Evolutionary conservation across 2,888 invertebrate genomes (phyloP).

Genomic region (Anoplius nigerrimus): DNA sequence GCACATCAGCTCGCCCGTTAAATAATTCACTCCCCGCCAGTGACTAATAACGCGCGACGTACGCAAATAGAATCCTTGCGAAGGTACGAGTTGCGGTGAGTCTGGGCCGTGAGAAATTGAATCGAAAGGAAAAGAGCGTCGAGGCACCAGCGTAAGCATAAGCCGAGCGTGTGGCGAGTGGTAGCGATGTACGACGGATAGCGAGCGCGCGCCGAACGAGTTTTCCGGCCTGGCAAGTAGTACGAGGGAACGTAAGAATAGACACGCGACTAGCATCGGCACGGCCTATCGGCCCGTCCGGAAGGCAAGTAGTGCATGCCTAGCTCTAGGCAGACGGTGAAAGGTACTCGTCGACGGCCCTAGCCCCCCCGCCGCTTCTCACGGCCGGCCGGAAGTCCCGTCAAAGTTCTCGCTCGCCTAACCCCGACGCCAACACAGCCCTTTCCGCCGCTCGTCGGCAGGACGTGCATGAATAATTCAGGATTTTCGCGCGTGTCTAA

Average conservation of each 20-base stretch:
- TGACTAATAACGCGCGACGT: no score
- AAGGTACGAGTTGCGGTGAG: no score
- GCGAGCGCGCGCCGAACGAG: not conserved
- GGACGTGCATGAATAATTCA: not conserved
- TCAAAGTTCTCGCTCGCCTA: not conserved
- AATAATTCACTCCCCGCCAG: no score
- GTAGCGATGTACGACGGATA: no score
- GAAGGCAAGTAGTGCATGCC: conserved; percentile 62
- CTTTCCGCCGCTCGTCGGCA: not conserved
- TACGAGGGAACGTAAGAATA: conserved; percentile 43
- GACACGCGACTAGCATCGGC: conserved; percentile 39
- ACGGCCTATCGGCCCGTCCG: not conserved
- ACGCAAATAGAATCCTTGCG: no score
- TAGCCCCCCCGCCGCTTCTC: no score
- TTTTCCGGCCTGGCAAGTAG: conserved; percentile 27
- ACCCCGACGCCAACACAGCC: not conserved
- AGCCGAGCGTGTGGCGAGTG: no score
- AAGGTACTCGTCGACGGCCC: conserved; percentile 14
- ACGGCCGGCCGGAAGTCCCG: no score
- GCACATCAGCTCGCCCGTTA: no score
- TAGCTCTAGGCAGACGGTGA: conserved; percentile 64
- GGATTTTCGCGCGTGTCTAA: conserved; percentile 9
- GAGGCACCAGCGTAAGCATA: no score
- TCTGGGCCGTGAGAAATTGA: no score
- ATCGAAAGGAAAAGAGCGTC: no score